These are phyloP conservation scores for Leptopilina boulardi DNA, from an alignment of 1,140 invertebrate species.

Conservation along the genomic window DNA sequence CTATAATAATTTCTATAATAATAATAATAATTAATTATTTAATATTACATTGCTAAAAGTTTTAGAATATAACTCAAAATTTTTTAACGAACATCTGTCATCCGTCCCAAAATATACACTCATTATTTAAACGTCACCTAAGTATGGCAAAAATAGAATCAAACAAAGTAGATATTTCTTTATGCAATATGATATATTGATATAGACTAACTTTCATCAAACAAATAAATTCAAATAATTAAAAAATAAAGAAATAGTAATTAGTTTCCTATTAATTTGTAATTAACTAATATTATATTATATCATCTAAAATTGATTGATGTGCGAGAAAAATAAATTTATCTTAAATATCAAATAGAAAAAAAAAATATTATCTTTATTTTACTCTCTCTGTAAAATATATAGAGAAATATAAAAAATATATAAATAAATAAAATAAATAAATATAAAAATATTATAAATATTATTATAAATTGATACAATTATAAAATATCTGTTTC, in stretches of 20 bases:
- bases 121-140: constrained; percentile 17
- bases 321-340: too few relatives aligned
- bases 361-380: too few relatives aligned
- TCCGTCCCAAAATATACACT: constrained; percentile 4
- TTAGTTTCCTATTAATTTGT: background rate
- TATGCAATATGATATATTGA: constrained; percentile 9
- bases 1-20: too few relatives aligned
- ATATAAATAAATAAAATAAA: too few relatives aligned
- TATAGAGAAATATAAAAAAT: too few relatives aligned
- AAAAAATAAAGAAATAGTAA: background rate
- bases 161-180: background rate
- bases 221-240: background rate
- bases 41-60: background rate
- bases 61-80: background rate
- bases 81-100: constrained; percentile 3
- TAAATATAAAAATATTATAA: too few relatives aligned
- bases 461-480: too few relatives aligned
- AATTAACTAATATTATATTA: too few relatives aligned
- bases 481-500: too few relatives aligned
- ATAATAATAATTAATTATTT: background rate
- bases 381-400: too few relatives aligned
- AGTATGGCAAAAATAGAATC: constrained; percentile 14
- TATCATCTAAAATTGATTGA: too few relatives aligned
- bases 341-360: too few relatives aligned
- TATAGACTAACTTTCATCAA: background rate